phyloP scores from a whole-genome alignment of 2,888 invertebrate genomes.

The Eretmocerus hayati region DNA sequence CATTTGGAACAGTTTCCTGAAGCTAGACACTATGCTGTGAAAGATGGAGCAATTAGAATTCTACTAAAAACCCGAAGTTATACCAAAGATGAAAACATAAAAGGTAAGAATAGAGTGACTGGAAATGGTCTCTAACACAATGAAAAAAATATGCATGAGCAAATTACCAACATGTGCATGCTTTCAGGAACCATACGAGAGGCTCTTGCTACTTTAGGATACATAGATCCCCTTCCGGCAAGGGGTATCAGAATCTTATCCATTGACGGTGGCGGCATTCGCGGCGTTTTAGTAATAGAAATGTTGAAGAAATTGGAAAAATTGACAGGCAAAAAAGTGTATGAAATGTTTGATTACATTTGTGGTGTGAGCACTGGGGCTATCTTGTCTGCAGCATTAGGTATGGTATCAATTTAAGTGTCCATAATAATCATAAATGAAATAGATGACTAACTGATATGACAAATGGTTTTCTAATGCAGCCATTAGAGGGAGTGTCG shows the following conservation, averaged over 20 bases:
- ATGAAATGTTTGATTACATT: slow-evolving; percentile 81
- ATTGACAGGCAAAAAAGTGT: slow-evolving; percentile 59
- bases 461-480: slow-evolving; percentile 25
- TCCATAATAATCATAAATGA: not conserved
- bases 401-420: slow-evolving; percentile 41
- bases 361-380: slow-evolving; percentile 81
- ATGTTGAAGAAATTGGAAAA: slow-evolving; percentile 72
- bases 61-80: slow-evolving; percentile 53
- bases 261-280: slow-evolving; percentile 86
- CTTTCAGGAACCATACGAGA: slow-evolving; percentile 42
- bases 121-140: slow-evolving; percentile 1
- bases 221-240: slow-evolving; percentile 60
- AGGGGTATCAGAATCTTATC: slow-evolving; percentile 73
- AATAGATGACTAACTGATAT: slow-evolving; percentile 13
- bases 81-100: slow-evolving; percentile 41
- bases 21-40: slow-evolving; percentile 64
- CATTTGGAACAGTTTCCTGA: slow-evolving; percentile 72
- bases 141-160: not conserved
- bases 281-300: slow-evolving; percentile 81
- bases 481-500: slow-evolving; percentile 28
- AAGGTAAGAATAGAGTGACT: slow-evolving; percentile 33
- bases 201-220: slow-evolving; percentile 66
- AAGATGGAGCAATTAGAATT: slow-evolving; percentile 65
- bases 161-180: too few species aligned
- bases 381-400: slow-evolving; percentile 68